A percentile compares a stretch with the other conserved stretches of the same genome.
Evolutionary conservation across 1,140 invertebrate genomes (phyloP).

Genomic region (Lepidostoma basale): DNA sequence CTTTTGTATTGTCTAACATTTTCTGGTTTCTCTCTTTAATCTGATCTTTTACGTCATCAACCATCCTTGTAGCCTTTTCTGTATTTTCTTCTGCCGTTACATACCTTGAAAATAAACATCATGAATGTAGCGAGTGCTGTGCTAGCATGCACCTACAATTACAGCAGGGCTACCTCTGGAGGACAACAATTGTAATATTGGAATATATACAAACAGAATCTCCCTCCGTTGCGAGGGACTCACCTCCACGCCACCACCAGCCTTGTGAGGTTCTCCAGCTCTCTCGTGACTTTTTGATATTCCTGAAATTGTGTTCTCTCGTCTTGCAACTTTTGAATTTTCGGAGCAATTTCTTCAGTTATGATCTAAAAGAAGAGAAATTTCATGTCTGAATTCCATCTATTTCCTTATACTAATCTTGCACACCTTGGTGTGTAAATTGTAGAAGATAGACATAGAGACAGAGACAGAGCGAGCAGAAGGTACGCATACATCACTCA

Average conservation of each 20-base stretch:
- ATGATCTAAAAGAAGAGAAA: conserved; percentile 69
- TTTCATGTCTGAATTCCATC: conserved; percentile 24
- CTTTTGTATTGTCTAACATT: conserved; percentile 64
- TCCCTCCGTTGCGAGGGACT: no score
- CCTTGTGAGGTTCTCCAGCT: conserved; percentile 83
- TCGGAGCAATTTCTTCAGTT: conserved; percentile 87
- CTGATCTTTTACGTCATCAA: conserved; percentile 60
- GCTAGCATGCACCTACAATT: no score
- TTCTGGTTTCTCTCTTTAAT: conserved; percentile 61
- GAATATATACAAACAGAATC: no score
- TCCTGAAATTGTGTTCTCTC: conserved; percentile 87
- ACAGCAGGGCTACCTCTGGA: no score
- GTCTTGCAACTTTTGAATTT: conserved; percentile 83
- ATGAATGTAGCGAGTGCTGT: no score
- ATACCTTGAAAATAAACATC: conserved; percentile 51
- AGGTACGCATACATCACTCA: conserved; percentile 80
- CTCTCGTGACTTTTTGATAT: conserved; percentile 84
- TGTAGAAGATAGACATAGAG: no score
- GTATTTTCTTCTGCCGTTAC: conserved; percentile 60
- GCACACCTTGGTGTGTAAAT: no score
- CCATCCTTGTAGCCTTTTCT: conserved; percentile 61
- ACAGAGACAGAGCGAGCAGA: no score
- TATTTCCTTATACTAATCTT: no score
- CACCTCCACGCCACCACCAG: conserved; percentile 80
- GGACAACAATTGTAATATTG: no score